Evolutionary conservation across 2,113 vertebrate genomes (phyloP).

Genomic region (Perognathus longimembris): DNA sequence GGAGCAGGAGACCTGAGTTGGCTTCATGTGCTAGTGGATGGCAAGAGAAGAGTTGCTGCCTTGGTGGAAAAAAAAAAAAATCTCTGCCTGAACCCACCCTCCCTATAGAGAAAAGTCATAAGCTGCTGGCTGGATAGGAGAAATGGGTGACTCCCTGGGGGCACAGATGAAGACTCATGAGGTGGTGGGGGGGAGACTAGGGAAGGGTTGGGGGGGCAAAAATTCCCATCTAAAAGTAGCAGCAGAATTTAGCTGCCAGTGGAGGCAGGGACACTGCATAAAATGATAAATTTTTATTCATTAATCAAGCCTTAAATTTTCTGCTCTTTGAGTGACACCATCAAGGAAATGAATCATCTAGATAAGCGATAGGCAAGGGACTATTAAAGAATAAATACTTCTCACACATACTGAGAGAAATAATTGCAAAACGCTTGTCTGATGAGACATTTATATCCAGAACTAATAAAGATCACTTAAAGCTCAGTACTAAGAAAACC

Average conservation of each 20-base stretch:
- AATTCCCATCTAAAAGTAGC: not conserved
- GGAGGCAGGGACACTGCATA: not conserved
- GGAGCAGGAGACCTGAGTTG: not conserved
- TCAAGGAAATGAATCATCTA: not conserved
- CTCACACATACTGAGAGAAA: not conserved
- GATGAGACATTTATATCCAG: not conserved
- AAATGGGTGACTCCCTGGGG: not conserved
- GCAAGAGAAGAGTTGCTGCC: not conserved
- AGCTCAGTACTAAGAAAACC: not conserved
- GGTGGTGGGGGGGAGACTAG: accelerated
- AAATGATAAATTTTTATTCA: not conserved
- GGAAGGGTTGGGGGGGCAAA: accelerated
- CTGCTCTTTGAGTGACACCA: not conserved
- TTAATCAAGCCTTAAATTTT: not conserved
- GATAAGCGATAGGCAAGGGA: not conserved
- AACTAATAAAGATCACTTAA: conserved; percentile 30
- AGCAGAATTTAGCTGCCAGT: not conserved
- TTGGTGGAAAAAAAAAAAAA: not conserved
- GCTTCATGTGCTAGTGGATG: not conserved
- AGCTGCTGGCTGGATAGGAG: not conserved
- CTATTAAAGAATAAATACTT: too few species aligned
- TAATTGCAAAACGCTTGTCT: conserved; percentile 17
- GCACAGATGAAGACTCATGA: not conserved
- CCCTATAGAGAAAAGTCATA: not conserved
- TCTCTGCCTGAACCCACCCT: not conserved